Evolutionary conservation across 1,140 invertebrate genomes (phyloP), one percentile per base, ranked within the genome.

Genomic region (Bombus waltoni): DNA sequence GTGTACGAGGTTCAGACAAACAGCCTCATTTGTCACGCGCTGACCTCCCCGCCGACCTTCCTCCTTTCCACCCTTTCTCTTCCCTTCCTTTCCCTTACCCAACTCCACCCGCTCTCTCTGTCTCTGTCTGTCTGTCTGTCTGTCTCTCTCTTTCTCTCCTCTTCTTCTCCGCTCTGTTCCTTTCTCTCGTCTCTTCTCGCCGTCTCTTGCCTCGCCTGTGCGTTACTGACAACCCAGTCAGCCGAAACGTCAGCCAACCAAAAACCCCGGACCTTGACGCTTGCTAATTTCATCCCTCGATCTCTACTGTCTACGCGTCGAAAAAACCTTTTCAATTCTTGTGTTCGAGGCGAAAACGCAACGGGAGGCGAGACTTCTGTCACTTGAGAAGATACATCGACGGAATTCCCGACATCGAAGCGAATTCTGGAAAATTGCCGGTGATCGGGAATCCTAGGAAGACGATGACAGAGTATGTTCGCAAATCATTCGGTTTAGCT

Each of bases 11-110:
- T 90, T 93, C 91, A 90, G 91, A 93, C 92, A 94, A 94, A 94
- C 92, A 93, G 91, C 87, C 92, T 94, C 93, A 88, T 94, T 94
- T 94, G 93, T 94, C 93, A 94, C 92, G 92, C 90, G 93, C 90
- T 94, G 93, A 94, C 92, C 93, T 93, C 89, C 79, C 73, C 32
- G 38, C 76, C 75, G 73, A 83, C 62, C 81, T 57, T 75, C 53
- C 72, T 78, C 76, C 74, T 68, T 53, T 22, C 66, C 83, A n/a
- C 35, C 11, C 53, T 6, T 11, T 15, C 9, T 32, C 15, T 13
- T 22, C 11, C 25, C 40, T 4, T 13, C 22, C 25, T 28, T 13
- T 53, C 22, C 38, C 11, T 35, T 25, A 2, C n/a, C 1, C 4
- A 18, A 11, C 59, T 70, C 32, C 72, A 28, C 15, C 3, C 71